Evolutionary conservation across 2,113 vertebrate species (phyloP).

Genomic region (Carassius auratus): DNA sequence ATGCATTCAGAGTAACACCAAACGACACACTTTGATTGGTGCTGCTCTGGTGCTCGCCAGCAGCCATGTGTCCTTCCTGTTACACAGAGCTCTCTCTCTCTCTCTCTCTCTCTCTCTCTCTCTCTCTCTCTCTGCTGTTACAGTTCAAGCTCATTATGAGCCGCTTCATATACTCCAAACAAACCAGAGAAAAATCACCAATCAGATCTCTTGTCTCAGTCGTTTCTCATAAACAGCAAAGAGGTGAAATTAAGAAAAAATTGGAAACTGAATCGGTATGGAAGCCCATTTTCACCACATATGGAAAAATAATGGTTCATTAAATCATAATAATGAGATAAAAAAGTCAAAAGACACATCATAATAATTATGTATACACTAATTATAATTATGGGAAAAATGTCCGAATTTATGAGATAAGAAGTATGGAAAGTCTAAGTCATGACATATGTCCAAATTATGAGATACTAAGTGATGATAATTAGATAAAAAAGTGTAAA

Average conservation of each 20-base stretch:
- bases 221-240: background rate
- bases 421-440: background rate
- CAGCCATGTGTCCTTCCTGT: background rate
- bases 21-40: constrained; percentile 12
- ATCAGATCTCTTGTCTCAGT: background rate
- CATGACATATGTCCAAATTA: background rate
- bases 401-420: background rate
- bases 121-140: background rate
- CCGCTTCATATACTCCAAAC: background rate
- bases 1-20: constrained; percentile 12
- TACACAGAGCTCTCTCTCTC: too few relatives aligned
- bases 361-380: background rate
- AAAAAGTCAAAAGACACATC: background rate
- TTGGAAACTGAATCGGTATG: background rate
- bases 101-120: too few relatives aligned
- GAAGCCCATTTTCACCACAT: background rate
- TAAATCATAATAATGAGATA: background rate
- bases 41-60: background rate
- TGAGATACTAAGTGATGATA: too few relatives aligned
- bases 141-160: background rate
- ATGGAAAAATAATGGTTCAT: background rate
- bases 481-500: too few relatives aligned
- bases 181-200: background rate
- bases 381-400: background rate
- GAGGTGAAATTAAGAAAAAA: background rate